Percentiles rank a stretch among this genome's conserved stretches.
These are phyloP conservation scores for Tenualosa ilisha DNA, from an alignment of 2,797 vertebrate genomes.

Conservation along the genomic window DNA sequence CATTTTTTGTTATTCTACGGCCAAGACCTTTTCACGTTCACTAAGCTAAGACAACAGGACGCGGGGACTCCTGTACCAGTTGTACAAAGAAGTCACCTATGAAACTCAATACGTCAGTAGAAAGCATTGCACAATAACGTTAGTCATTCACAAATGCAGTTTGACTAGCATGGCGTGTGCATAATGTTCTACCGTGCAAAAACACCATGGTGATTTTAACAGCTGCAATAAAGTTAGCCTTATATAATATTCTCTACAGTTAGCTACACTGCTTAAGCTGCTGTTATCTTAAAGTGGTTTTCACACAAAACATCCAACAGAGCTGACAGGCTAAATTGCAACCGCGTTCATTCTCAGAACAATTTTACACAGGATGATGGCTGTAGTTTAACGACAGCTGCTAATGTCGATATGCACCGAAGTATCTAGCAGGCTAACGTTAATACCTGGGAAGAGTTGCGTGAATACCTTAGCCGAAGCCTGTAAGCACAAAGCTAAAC, in stretches of 20 bases:
- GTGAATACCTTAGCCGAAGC: neutral
- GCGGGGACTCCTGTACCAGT: neutral
- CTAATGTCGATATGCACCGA: neutral
- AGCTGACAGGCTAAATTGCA: neutral
- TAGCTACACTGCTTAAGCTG: neutral
- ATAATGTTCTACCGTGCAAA: neutral
- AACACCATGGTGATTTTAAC: neutral
- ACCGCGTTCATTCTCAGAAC: neutral
- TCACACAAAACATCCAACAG: neutral
- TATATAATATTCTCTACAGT: neutral
- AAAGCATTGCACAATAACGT: neutral
- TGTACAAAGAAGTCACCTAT: neutral
- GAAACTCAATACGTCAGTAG: no score
- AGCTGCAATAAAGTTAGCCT: constrained; percentile 11
- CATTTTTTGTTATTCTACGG: neutral
- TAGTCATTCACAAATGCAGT: no score
- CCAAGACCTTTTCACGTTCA: neutral
- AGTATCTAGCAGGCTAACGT: neutral
- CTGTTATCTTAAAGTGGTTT: neutral
- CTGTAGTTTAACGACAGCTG: neutral
- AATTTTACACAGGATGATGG: neutral
- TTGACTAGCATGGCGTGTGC: neutral
- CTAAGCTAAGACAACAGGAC: neutral
- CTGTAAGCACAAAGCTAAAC: neutral
- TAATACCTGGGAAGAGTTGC: neutral